Evolutionary conservation across 2,888 invertebrate species (phyloP).

Genomic region (Sericinus montela): DNA sequence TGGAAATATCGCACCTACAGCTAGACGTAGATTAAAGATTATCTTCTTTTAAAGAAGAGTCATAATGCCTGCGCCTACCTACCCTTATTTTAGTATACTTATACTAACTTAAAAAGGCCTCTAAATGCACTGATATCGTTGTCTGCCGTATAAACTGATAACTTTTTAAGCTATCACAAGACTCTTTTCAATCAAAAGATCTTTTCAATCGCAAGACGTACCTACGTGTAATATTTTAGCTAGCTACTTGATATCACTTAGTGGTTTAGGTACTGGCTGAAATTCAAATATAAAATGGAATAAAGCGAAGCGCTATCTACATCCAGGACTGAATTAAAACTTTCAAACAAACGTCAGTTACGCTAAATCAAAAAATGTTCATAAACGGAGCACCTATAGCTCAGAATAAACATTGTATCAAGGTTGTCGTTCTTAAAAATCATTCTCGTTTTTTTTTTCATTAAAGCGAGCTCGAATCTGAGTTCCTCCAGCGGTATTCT

Average conservation of each 20-base stretch:
- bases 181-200: neutral
- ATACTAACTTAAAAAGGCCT: no score
- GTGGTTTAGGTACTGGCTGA: constrained; percentile 24
- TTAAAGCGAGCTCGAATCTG: constrained; percentile 52
- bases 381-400: constrained; percentile 61
- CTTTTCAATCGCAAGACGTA: neutral
- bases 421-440: constrained; percentile 74
- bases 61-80: no score
- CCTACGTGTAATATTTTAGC: neutral
- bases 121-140: no score
- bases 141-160: no score
- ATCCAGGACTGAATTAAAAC: constrained; percentile 37
- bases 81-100: no score
- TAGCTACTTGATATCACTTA: constrained; percentile 13
- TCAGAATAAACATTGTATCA: constrained; percentile 65
- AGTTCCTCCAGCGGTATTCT: constrained; percentile 65
- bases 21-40: no score
- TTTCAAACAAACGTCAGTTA: constrained; percentile 63
- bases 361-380: constrained; percentile 55
- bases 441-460: constrained; percentile 58
- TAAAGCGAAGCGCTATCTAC: constrained; percentile 17
- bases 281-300: constrained; percentile 14
- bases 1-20: no score
- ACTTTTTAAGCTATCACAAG: no score
- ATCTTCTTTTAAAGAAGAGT: no score